Evolutionary conservation across 2,888 invertebrate genomes (phyloP).

Genomic region (Azorinus chamasolen): DNA sequence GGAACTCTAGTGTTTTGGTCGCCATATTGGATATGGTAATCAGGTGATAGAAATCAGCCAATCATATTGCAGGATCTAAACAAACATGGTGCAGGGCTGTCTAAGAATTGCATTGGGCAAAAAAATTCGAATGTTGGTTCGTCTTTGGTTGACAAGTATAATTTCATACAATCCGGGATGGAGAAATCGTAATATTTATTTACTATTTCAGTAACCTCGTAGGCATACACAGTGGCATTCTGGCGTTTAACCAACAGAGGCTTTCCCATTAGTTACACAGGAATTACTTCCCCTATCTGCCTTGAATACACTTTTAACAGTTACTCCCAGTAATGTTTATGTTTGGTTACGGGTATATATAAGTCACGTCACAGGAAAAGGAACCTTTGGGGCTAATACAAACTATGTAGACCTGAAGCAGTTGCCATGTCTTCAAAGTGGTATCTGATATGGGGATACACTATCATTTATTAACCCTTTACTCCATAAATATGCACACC

Average conservation of each 20-base stretch:
- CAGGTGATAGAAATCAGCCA: constrained; percentile 74
- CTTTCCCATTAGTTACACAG: constrained; percentile 54
- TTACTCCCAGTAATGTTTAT: constrained; percentile 49
- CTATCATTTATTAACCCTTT: no score
- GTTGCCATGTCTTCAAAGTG: no score
- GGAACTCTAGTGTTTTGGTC: constrained; percentile 69
- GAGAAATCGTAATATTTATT: constrained; percentile 60
- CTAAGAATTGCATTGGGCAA: constrained; percentile 28
- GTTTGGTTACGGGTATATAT: constrained; percentile 31
- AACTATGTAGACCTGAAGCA: no score
- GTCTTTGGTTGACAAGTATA: background rate
- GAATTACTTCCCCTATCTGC: constrained; percentile 18
- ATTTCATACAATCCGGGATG: constrained; percentile 57
- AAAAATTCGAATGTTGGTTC: background rate
- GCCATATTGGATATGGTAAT: constrained; percentile 73
- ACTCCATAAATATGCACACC: no score
- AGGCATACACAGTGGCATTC: constrained; percentile 3
- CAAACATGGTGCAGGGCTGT: constrained; percentile 74
- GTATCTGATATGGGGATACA: no score
- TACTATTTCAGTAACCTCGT: constrained; percentile 36
- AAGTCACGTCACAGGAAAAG: no score
- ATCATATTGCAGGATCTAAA: constrained; percentile 74
- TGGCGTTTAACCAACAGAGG: constrained; percentile 25
- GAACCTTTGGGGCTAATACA: no score
- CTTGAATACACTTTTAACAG: constrained; percentile 27